These are phyloP conservation scores for Heliconius sara DNA, from an alignment of 2,888 invertebrate species.

Conservation along the genomic window DNA sequence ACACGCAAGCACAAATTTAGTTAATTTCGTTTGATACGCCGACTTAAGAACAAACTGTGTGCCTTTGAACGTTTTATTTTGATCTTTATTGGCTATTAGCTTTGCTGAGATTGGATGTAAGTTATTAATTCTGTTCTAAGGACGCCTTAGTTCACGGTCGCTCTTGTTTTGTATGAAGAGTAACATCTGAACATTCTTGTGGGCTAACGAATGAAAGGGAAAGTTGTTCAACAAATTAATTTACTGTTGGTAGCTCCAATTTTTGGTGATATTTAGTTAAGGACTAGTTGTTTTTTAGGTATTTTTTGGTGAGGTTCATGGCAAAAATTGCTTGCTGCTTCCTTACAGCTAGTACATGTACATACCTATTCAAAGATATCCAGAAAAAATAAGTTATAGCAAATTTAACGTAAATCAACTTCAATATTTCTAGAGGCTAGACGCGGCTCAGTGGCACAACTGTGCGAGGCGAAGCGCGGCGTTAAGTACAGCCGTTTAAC, in stretches of 20 bases:
- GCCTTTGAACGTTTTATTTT: slow-evolving; percentile 48
- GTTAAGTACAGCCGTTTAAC: too few relatives aligned
- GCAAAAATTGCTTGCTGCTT: neutral
- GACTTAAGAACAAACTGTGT: slow-evolving; percentile 10
- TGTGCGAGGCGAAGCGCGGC: too few relatives aligned
- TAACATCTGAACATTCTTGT: neutral
- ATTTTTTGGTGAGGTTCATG: neutral
- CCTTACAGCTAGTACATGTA: too few relatives aligned
- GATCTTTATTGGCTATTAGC: slow-evolving; percentile 58
- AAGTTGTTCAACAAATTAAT: slow-evolving; percentile 3
- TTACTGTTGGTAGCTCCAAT: neutral
- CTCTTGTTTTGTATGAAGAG: slow-evolving; percentile 1
- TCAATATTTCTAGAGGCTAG: neutral
- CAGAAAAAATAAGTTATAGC: too few relatives aligned
- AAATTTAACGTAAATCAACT: neutral
- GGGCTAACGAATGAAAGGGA: neutral
- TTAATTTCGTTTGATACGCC: slow-evolving; percentile 2
- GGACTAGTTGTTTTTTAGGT: neutral
- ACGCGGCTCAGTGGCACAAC: too few relatives aligned
- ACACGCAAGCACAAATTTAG: neutral
- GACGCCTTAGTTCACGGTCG: slow-evolving; percentile 27
- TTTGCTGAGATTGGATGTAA: slow-evolving; percentile 49
- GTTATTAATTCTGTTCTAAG: slow-evolving; percentile 54
- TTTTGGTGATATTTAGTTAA: slow-evolving; percentile 8
- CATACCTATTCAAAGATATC: too few relatives aligned